Evolutionary conservation across 2,113 vertebrate genomes (phyloP).

Genomic region (Cinclus mexicanus): DNA sequence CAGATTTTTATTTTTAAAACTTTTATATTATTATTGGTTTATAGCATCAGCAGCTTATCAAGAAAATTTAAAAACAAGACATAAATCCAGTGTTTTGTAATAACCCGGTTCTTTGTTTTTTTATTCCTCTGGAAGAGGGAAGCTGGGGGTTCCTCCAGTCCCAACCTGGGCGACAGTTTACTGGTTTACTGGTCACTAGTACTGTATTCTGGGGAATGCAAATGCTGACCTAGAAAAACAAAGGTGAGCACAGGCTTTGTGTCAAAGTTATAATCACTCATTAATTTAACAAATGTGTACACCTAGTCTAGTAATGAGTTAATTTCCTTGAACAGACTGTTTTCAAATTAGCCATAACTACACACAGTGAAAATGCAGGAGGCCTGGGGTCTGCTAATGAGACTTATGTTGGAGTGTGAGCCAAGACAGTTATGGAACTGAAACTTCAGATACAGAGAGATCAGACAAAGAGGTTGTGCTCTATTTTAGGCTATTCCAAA

Average conservation of each 20-base stretch:
- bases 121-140: background rate
- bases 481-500: background rate
- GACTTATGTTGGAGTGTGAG: fast-evolving
- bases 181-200: background rate
- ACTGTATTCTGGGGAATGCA: background rate
- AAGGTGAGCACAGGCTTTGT: background rate
- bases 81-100: background rate
- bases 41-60: background rate
- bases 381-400: background rate
- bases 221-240: background rate
- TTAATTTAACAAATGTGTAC: background rate
- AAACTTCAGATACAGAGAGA: background rate
- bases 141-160: fast-evolving
- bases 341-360: background rate
- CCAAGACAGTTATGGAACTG: background rate
- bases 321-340: background rate
- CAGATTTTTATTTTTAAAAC: background rate
- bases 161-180: background rate
- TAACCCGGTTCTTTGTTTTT: background rate
- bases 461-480: background rate
- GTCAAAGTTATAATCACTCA: background rate
- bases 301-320: background rate
- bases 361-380: background rate
- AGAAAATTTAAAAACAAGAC: background rate
- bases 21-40: background rate